phyloP scores from a whole-genome alignment of 2,797 vertebrate genomes.

The Brachymystax lenok region DNA sequence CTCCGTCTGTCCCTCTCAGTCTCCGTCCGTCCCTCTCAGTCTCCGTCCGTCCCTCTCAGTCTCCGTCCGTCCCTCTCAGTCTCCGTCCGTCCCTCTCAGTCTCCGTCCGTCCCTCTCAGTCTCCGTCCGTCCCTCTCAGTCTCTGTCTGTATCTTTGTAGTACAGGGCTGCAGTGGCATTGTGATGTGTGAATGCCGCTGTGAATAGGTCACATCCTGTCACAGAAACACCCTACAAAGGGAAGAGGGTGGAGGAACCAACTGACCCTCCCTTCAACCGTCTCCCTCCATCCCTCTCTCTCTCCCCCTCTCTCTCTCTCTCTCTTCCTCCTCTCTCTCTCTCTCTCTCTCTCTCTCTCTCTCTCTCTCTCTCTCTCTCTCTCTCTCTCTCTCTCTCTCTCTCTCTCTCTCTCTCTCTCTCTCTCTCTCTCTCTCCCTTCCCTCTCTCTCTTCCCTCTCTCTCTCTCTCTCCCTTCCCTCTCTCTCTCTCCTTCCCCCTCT shows the following conservation, averaged over 20 bases:
- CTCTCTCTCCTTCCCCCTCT: slow-evolving; percentile 1
- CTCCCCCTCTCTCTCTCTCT: slow-evolving; percentile 1
- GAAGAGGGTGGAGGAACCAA: slow-evolving; percentile 54
- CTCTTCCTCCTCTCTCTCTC: too few species aligned
- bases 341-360: background rate
- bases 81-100: background rate
- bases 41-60: too few species aligned
- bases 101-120: too few species aligned
- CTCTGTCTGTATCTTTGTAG: background rate
- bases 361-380: slow-evolving; percentile 21
- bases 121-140: too few species aligned
- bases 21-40: too few species aligned
- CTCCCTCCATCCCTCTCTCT: slow-evolving; percentile 19
- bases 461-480: slow-evolving; percentile 4
- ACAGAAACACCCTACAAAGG: slow-evolving; percentile 43
- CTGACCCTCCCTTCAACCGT: slow-evolving; percentile 22
- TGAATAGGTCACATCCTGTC: slow-evolving; percentile 57
- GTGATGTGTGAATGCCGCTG: slow-evolving; percentile 45
- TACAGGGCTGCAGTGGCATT: slow-evolving; percentile 25
- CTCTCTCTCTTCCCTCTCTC: too few species aligned
- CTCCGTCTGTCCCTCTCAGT: too few species aligned
- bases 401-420: background rate
- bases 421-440: slow-evolving; percentile 14
- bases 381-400: too few species aligned
- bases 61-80: too few species aligned